A percentile compares a stretch with the other conserved stretches of the same genome.
Evolutionary conservation across 2,797 vertebrate species (phyloP).

Genomic region (Pelodytes ibericus): DNA sequence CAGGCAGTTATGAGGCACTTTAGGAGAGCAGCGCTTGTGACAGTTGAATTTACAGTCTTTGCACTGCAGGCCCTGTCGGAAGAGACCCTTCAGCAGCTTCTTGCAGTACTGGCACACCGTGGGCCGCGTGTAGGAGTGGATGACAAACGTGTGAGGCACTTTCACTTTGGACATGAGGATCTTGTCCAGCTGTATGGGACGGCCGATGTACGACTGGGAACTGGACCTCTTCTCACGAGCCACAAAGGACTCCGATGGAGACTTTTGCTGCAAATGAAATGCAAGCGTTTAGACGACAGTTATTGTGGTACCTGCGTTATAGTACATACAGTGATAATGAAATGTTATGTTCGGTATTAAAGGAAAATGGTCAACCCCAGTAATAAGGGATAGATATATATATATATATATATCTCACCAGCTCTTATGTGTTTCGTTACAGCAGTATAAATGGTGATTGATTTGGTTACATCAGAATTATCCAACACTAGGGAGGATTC

Average conservation of each 20-base stretch:
- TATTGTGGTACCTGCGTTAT: no score
- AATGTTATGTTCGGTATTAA: no score
- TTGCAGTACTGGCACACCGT: slow-evolving; percentile 97
- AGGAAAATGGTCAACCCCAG: no score
- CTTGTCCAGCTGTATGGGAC: slow-evolving; percentile 94
- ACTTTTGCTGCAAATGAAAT: slow-evolving; percentile 80
- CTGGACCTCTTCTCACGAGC: slow-evolving; percentile 89
- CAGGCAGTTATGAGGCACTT: slow-evolving; percentile 96
- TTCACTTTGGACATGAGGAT: slow-evolving; percentile 93
- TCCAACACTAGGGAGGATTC: no score
- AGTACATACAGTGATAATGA: no score
- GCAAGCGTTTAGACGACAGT: not conserved
- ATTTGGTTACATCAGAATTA: no score
- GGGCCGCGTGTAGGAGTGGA: slow-evolving; percentile 95
- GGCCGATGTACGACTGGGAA: slow-evolving; percentile 89
- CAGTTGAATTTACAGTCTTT: slow-evolving; percentile 99
- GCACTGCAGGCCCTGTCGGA: slow-evolving; percentile 93
- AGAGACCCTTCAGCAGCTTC: slow-evolving; percentile 95
- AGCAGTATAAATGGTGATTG: no score
- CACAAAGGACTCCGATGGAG: slow-evolving; percentile 83
- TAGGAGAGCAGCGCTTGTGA: slow-evolving; percentile 93
- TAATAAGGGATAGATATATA: no score
- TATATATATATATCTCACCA: no score
- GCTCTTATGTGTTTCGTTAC: no score
- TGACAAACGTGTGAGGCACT: slow-evolving; percentile 94